These are phyloP conservation scores for Siderastrea siderea DNA, from an alignment of 92 coral and sea anemone species.

Conservation along the genomic window DNA sequence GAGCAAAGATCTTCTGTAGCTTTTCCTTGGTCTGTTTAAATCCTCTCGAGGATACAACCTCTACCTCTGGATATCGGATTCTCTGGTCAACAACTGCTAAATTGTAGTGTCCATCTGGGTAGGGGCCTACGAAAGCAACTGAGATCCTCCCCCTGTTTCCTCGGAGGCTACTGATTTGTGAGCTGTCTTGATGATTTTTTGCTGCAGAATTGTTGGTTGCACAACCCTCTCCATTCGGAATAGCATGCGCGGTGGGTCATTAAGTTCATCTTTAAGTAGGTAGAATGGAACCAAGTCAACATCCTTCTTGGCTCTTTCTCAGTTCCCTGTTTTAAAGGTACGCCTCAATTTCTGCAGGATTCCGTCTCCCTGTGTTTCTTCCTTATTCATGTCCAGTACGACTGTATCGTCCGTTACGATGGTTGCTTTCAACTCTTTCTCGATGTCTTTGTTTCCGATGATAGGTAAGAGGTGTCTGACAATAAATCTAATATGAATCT, in stretches of 20 bases:
- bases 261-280: background rate
- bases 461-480: constrained; percentile 57
- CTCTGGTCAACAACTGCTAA: constrained; percentile 61
- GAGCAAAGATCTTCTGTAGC: constrained; percentile 53
- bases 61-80: constrained; percentile 69
- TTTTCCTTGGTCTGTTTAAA: constrained; percentile 48
- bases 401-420: constrained; percentile 47
- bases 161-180: constrained; percentile 47
- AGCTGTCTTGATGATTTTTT: constrained; percentile 48
- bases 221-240: background rate
- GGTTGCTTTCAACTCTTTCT: background rate
- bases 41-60: constrained; percentile 36
- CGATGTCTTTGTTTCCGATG: constrained; percentile 56
- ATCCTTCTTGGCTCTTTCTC: constrained; percentile 42
- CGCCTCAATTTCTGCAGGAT: constrained; percentile 41
- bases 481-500: constrained; percentile 16
- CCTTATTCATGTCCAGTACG: constrained; percentile 50
- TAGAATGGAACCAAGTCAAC: constrained; percentile 12
- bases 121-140: constrained; percentile 67
- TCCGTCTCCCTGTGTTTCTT: constrained; percentile 42
- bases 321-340: constrained; percentile 16
- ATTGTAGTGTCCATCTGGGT: constrained; percentile 67
- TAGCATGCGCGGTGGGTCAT: constrained; percentile 15
- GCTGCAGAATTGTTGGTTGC: constrained; percentile 14
- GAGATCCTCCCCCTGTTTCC: constrained; percentile 58